These are phyloP conservation scores for Epistrophe grossulariae DNA, from an alignment of 2,888 invertebrate species.

Conservation along the genomic window DNA sequence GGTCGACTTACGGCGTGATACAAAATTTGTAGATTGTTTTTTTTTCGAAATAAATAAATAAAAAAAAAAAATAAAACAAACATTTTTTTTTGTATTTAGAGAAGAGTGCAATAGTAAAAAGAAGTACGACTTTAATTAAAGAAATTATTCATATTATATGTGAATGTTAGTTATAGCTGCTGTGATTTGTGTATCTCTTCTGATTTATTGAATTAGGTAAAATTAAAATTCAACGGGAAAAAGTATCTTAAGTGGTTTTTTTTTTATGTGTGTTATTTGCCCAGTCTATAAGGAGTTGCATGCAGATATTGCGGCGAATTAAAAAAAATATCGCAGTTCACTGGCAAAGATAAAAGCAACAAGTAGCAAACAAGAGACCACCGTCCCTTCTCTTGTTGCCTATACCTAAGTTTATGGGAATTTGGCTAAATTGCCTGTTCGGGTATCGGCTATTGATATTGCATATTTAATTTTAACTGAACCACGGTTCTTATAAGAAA, in stretches of 20 bases:
- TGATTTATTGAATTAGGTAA: constrained; percentile 27
- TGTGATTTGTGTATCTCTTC: constrained; percentile 7
- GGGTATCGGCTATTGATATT: constrained; percentile 26
- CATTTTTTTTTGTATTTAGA: neutral
- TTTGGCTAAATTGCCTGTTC: neutral
- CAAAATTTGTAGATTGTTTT: constrained; percentile 30
- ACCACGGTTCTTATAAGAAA: neutral
- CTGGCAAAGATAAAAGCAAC: constrained; percentile 48
- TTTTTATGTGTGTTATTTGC: neutral
- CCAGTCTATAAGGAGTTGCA: neutral
- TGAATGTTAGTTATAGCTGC: neutral
- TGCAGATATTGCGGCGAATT: constrained; percentile 59
- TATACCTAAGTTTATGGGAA: neutral
- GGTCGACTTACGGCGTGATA: constrained; percentile 73
- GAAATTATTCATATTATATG: constrained; percentile 8
- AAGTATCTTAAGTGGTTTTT: neutral
- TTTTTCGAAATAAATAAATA: constrained; percentile 47
- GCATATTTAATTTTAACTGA: neutral
- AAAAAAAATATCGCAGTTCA: neutral
- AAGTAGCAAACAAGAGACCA: constrained; percentile 53
- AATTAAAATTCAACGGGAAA: constrained; percentile 18
- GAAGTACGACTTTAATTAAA: constrained; percentile 12
- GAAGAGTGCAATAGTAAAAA: constrained; percentile 36
- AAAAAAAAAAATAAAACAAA: constrained; percentile 29
- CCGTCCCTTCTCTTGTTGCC: constrained; percentile 6